Base-by-base conservation (phyloP, 2,888 invertebrate genomes). In the Orchesellides sinensis region DNA sequence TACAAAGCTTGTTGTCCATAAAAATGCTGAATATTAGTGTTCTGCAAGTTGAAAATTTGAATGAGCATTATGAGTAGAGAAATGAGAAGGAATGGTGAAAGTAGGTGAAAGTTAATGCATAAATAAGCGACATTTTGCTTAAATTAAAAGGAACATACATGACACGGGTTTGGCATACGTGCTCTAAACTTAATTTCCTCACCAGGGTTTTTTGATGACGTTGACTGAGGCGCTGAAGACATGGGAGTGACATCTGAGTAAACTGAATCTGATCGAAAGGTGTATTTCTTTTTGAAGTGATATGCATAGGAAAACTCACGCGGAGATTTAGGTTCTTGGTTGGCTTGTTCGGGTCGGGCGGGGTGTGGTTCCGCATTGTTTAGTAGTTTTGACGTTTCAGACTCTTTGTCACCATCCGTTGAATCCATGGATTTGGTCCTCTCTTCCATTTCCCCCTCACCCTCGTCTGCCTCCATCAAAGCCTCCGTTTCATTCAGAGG, bases 231-330 rank as follows among this genome's bases (percentile, higher is more conserved):
- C 2, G 84, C 83, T 32, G 83, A 79, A 32, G 87, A 83, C 85
- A 87, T 87, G 52, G 88, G 88, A 73, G 84, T 86, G 32, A 88
- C 88, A 85, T 88, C 88, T 8, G 87, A 87, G 74, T 87, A 88
- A 25, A 88, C 87, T 21, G 88, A 88, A 83, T 88, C 88, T 10
- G 88, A 88, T 23, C 88, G 82, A 75, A 88, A 88, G 59, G 86
- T 87, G 72, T 85, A 87, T 81, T 87, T 88, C 56, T 86, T 83
- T 83, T 86, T 88, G 65, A 87, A 85, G 73, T 87, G 87, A 84
- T 86, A 87, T 79, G 86, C 83, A 65, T 87, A 86, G 47, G 83
- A 82, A 68, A 78, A 73, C 65, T 81, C 81, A 45, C 74, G 59
- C 29, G 80, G 80, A 47, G 80, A 80, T 73, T 80, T 80, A 17